Base-by-base conservation (phyloP, 2,888 invertebrate genomes). In the Nomada lathburiana region DNA sequence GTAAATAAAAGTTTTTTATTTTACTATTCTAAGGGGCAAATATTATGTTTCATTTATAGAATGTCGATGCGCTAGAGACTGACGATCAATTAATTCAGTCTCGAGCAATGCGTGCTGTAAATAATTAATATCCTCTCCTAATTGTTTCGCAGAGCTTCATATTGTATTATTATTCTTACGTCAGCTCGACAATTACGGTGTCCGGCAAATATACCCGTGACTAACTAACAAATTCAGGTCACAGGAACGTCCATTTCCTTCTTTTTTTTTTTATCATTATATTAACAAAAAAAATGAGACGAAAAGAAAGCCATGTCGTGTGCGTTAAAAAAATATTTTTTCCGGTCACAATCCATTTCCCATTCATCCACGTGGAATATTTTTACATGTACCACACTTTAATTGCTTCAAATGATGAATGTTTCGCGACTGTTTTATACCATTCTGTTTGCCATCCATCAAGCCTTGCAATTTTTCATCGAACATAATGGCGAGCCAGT, bases 261-360 rank as follows among this genome's bases (percentile, higher is more conserved):
- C 18, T 18, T 36, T 10, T 16, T 47, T 47, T 47, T 47, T 47
- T 16, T 2, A 47, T 3, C 10, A 23, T 23, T 26, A 57, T 2
- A 44, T 20, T 1, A 16, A 23, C 26, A 11, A 11, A 52, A 52
- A 53, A 55, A 42, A 1, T 20, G 16, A 52, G 23, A 18, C 13
- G 11, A 2, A 23, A 9, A 18, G 9, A 20, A 62, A 18, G 42
- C 18, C 20, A n/a, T 47, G 18, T 29, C 65, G 20, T 65, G 52
- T 52, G 26, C 16, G 20, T 26, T 26, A n/a, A 10, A 23, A 29
- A 47, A 69, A 36, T 13, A 44, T 52, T 20, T 57, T 44, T 50
- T 20, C 20, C 71, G 9, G 36, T 16, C 42, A 42, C 71, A 62
- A 62, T 71, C 50, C 62, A 71, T 71, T 71, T 62, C 36, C 20